Evolutionary conservation across 2,113 vertebrate genomes (phyloP).

Genomic region (Osmerus mordax): DNA sequence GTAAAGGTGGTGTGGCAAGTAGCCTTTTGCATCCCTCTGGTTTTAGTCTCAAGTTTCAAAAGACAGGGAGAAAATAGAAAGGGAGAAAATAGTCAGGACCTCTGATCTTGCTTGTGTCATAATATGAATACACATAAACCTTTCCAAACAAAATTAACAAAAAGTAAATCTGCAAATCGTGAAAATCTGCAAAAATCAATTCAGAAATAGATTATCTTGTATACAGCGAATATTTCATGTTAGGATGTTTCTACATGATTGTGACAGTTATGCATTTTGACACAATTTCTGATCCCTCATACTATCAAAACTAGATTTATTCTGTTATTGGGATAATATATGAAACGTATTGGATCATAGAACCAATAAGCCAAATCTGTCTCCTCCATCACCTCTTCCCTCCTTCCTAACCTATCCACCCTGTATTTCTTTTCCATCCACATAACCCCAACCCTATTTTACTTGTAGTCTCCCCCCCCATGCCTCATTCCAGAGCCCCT

Average conservation of each 20-base stretch:
- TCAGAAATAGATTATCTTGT: neutral
- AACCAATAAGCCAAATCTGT: neutral
- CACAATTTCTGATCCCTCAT: too few species aligned
- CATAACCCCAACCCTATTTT: constrained; percentile 42
- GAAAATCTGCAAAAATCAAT: too few species aligned
- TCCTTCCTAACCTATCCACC: constrained; percentile 27
- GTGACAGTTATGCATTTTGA: too few species aligned
- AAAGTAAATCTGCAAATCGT: too few species aligned
- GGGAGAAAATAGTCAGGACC: constrained; percentile 10
- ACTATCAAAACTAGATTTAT: too few species aligned
- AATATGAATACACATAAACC: too few species aligned
- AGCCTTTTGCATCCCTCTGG: constrained; percentile 47
- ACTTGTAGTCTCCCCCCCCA: constrained; percentile 37
- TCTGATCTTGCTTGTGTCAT: too few species aligned
- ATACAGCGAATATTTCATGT: constrained; percentile 37
- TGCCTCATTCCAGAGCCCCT: constrained; percentile 57
- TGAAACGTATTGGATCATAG: too few species aligned
- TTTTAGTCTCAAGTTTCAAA: constrained; percentile 41
- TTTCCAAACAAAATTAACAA: too few species aligned
- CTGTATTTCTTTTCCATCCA: constrained; percentile 12
- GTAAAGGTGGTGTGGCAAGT: constrained; percentile 37
- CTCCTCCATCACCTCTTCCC: neutral
- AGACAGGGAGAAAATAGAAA: constrained; percentile 6
- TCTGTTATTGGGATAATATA: too few species aligned
- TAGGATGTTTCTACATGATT: constrained; percentile 20